Evolutionary conservation across 2,113 vertebrate genomes (phyloP).

Genomic region (Alaudala cheleensis): DNA sequence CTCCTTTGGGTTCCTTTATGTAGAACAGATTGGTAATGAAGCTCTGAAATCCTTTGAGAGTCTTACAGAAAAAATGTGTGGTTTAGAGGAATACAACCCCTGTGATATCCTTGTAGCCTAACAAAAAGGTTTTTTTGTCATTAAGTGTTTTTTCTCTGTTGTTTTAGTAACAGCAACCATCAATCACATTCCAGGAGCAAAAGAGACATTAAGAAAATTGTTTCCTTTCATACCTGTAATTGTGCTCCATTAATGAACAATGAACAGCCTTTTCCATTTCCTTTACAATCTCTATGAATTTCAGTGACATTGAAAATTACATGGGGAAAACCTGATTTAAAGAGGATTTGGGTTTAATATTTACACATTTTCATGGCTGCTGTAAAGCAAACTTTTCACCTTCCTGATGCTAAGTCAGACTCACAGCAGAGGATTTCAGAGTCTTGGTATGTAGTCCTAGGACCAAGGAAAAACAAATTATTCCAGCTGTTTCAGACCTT

Average conservation of each 20-base stretch:
- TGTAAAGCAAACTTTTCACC: not conserved
- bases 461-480: not conserved
- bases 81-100: not conserved
- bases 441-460: not conserved
- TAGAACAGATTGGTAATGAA: not conserved
- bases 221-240: conserved; percentile 17
- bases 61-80: not conserved
- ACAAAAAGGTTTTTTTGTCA: conserved; percentile 1
- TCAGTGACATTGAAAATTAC: not conserved
- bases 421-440: not conserved
- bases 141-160: conserved; percentile 7
- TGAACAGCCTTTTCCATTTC: not conserved
- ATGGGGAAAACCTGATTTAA: not conserved
- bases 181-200: not conserved
- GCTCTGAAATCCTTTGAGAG: not conserved
- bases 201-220: not conserved
- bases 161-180: conserved; percentile 13
- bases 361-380: not conserved
- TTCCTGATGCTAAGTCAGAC: not conserved
- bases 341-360: not conserved
- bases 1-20: not conserved
- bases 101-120: not conserved
- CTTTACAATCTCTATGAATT: not conserved
- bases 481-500: not conserved
- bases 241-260: not conserved